Evolutionary conservation across 2,113 vertebrate genomes (phyloP), one percentile per base, ranked within the genome.

Genomic region (Microcebus jonahi): DNA sequence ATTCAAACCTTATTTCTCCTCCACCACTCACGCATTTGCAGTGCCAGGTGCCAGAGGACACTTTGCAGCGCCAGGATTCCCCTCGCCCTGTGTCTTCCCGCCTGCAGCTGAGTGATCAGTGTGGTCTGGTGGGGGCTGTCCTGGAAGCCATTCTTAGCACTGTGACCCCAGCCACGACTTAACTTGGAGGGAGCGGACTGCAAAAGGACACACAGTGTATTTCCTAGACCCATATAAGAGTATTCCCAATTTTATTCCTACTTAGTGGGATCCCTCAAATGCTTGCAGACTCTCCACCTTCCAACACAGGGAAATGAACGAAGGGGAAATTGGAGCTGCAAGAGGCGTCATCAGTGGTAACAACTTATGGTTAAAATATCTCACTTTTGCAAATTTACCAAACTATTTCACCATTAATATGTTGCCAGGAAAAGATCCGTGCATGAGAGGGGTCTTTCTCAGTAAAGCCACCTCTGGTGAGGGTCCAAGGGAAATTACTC

Each of bases 61-160:
- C 5, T 18, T 73, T 71, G 23, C 36, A 8, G 34, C 7, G 39
- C 13, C 7, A 42, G 6, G 4, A 31, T n/a, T 31, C 59, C 50
- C 2, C 27, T 36, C 2, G 4, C 9, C 3, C 34, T 8, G 20
- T 8, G 7, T 67, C 15, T 55, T 79, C 9, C n/a, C 0, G 12
- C 7, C 2, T 18, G 23, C 45, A 34, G 36, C 61, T 34, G n/a
- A 76, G 17, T 34, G 13, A 34, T 18, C 53, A n/a, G 27, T 14
- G 5, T 1, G 2, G 59, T 42, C 29, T 90, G 65, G 25, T 14
- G 17, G 68, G 18, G 21, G 48, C 61, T n/a, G 88, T 89, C 23
- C 39, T 53, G 77, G 45, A 94, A 84, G 57, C 45, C 3, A 21
- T 45, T 75, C 61, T 53, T 61, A 70, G 34, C 2, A 3, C 34